Evolutionary conservation across 2,797 vertebrate species (phyloP).

Genomic region (Buphagus erythrorhynchus): DNA sequence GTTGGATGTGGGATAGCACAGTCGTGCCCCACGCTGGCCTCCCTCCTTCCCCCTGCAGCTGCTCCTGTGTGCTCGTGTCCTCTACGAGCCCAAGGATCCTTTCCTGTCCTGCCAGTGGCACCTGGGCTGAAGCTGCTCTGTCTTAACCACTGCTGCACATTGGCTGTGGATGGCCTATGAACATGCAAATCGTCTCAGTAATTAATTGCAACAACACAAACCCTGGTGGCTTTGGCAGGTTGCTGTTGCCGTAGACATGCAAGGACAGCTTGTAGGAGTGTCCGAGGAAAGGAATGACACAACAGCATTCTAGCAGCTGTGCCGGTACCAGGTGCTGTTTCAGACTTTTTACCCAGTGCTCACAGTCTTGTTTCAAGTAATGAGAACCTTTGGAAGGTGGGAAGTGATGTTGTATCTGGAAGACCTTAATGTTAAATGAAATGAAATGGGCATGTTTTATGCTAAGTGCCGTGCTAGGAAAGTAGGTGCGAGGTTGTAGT

Average conservation of each 20-base stretch:
- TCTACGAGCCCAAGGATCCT: neutral
- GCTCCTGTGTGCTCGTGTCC: neutral
- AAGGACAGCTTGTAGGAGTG: neutral
- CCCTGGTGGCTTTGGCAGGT: neutral
- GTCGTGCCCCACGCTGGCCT: neutral
- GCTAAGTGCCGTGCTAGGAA: neutral
- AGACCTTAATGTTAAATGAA: neutral
- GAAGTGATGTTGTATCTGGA: neutral
- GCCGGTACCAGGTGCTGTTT: neutral
- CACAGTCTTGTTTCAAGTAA: neutral
- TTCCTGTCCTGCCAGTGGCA: neutral
- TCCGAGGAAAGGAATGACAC: neutral
- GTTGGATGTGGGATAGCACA: neutral
- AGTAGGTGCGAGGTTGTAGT: neutral
- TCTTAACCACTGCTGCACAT: neutral
- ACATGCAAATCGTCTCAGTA: neutral
- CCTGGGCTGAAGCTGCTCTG: neutral
- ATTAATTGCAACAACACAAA: neutral
- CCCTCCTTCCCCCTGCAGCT: neutral
- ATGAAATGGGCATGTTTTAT: neutral
- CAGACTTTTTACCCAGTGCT: neutral
- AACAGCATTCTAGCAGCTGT: neutral
- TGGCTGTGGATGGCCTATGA: neutral
- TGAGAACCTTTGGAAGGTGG: neutral
- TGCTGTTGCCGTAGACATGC: neutral